Evolutionary conservation across 2,797 vertebrate species (phyloP).

Genomic region (Fringilla coelebs): DNA sequence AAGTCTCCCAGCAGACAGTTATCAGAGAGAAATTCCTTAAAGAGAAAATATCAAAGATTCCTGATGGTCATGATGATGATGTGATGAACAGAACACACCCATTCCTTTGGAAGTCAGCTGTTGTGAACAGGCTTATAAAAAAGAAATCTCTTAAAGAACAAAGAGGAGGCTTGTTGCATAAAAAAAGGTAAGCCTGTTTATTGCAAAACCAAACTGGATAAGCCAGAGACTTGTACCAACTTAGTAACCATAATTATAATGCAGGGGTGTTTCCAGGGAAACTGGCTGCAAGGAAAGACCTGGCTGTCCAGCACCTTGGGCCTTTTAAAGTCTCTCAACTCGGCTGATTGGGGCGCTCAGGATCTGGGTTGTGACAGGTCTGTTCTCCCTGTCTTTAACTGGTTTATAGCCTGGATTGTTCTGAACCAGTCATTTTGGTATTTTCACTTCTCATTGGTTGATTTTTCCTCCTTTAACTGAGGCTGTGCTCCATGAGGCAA

Average conservation of each 20-base stretch:
- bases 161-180: background rate
- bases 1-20: background rate
- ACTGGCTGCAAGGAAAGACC: background rate
- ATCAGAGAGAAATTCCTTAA: background rate
- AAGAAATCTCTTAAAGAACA: background rate
- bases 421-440: background rate
- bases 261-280: background rate
- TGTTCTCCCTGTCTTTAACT: background rate
- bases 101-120: background rate
- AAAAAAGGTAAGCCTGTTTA: background rate
- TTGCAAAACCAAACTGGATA: background rate
- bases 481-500: background rate
- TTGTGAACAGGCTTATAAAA: background rate
- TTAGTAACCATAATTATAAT: background rate
- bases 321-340: background rate
- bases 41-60: background rate
- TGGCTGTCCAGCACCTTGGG: too few species aligned
- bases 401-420: background rate
- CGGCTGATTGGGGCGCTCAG: background rate
- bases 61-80: background rate
- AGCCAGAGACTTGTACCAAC: background rate
- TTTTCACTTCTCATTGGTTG: background rate
- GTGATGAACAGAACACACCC: background rate
- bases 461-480: background rate
- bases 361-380: background rate